phyloP scores from a whole-genome alignment of 2,113 vertebrate species.

The Spermophilus dauricus region DNA sequence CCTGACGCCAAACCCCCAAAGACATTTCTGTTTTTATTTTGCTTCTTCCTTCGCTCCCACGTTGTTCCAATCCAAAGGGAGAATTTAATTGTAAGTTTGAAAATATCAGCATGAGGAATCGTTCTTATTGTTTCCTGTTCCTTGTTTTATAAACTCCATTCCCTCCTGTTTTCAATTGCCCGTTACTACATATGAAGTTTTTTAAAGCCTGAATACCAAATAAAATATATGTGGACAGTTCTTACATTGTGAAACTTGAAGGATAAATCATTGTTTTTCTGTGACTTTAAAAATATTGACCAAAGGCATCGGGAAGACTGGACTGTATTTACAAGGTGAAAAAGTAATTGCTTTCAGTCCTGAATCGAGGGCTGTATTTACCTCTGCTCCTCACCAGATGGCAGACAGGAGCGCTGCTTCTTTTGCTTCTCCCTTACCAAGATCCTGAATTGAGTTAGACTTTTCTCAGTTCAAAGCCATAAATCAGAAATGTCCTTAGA shows the following conservation, averaged over 20 bases:
- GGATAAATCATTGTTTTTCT: neutral
- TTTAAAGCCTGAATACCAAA: neutral
- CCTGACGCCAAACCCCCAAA: neutral
- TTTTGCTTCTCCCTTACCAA: neutral
- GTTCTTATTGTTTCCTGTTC: neutral
- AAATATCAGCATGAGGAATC: neutral
- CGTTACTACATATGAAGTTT: neutral
- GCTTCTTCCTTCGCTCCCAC: neutral
- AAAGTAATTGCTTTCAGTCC: neutral
- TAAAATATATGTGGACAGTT: neutral
- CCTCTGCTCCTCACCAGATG: constrained; percentile 82
- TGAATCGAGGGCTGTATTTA: constrained; percentile 34
- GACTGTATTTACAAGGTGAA: neutral
- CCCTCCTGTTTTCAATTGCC: constrained; percentile 18
- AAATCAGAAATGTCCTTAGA: constrained; percentile 83
- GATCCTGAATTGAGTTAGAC: constrained; percentile 73
- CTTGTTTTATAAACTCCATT: constrained; percentile 41
- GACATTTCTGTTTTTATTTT: constrained; percentile 23
- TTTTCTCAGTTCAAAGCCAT: constrained; percentile 73
- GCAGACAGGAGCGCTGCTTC: constrained; percentile 80
- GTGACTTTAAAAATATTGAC: constrained; percentile 23
- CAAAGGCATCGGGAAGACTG: neutral
- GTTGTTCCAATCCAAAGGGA: neutral
- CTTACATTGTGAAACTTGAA: neutral
- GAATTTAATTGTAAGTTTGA: neutral